Evolutionary conservation across 2,113 vertebrate species (phyloP), one percentile per base, ranked within the genome.

Genomic region (Ardeotis arabs): DNA sequence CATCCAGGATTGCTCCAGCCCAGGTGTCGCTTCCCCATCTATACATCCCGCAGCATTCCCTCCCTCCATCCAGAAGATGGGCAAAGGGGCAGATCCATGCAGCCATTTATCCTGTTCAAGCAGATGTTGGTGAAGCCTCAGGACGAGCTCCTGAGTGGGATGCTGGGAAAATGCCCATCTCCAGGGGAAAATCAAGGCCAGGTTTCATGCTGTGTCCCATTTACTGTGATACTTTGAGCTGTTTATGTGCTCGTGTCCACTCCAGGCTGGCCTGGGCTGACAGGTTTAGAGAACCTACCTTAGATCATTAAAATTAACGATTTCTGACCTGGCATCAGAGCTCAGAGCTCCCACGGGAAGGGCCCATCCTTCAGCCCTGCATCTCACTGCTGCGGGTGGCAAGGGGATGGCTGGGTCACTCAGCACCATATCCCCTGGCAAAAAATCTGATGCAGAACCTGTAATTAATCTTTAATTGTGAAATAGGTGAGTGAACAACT

Each of bases 301-400:
- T 24, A 53, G 19, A 49, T 14, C 23, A 41, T 10, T 24, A 66
- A 70, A 88, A 53, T 24, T 2, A 67, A 28, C 49, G 3, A 62
- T 70, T 66, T 58, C 9, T 24, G 60, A 6, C 22, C 28, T 3
- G 0, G 50, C 4, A 2, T 63, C 52, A 82, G 39, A 83, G 31
- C 28, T 55, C n/a, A 62, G 63, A 0, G 0, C 47, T 80, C 56
- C 45, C 29, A 27, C 0, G 0, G 50, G 52, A 60, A 55, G 8
- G 4, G 12, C 24, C 8, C 2, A 3, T 75, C 37, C 45, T 33
- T 93, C 72, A 49, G 27, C 35, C 28, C 33, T 0, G 0, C 56
- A 27, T 25, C 44, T 14, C 25, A 12, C 31, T 0, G 0, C 58
- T 56, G 67, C 4, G 1, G 62, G 19, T 68, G 58, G 37, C 22